These are phyloP conservation scores for Orthosia gothica DNA, from an alignment of 2,888 invertebrate genomes.

Conservation along the genomic window DNA sequence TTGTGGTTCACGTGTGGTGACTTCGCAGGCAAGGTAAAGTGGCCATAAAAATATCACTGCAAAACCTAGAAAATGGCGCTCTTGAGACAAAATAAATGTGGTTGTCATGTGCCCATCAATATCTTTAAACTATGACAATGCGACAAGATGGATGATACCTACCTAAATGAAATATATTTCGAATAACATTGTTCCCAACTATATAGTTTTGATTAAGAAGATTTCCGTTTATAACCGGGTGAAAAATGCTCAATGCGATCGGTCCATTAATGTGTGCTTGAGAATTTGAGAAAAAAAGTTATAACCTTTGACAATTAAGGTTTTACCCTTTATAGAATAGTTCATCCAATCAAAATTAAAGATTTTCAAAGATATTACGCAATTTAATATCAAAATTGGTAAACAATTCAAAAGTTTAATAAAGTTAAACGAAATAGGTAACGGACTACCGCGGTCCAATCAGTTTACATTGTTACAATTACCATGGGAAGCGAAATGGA, in stretches of 20 bases:
- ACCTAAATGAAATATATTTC: neutral
- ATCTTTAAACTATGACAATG: constrained; percentile 8
- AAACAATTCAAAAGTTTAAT: constrained; percentile 27
- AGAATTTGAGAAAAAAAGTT: neutral
- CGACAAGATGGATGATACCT: neutral
- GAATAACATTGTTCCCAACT: neutral
- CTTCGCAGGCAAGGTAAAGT: constrained; percentile 24
- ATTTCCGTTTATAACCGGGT: neutral
- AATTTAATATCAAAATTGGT: constrained; percentile 14
- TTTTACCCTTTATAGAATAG: neutral
- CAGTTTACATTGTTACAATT: constrained; percentile 9
- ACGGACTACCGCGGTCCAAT: constrained; percentile 24
- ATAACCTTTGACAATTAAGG: too few relatives aligned
- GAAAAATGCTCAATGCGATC: neutral
- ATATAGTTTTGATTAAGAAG: neutral
- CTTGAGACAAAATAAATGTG: constrained; percentile 15
- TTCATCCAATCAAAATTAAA: neutral
- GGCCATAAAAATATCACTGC: constrained; percentile 22
- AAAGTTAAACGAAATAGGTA: constrained; percentile 22
- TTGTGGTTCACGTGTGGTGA: constrained; percentile 57
- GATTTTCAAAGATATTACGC: constrained; percentile 9
- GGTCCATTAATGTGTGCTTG: neutral
- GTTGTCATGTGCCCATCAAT: constrained; percentile 15
- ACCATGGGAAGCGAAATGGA: neutral
- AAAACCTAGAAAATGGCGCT: constrained; percentile 14